phyloP scores from a whole-genome alignment of 2,888 invertebrate species.

The Luperina nickerlii region DNA sequence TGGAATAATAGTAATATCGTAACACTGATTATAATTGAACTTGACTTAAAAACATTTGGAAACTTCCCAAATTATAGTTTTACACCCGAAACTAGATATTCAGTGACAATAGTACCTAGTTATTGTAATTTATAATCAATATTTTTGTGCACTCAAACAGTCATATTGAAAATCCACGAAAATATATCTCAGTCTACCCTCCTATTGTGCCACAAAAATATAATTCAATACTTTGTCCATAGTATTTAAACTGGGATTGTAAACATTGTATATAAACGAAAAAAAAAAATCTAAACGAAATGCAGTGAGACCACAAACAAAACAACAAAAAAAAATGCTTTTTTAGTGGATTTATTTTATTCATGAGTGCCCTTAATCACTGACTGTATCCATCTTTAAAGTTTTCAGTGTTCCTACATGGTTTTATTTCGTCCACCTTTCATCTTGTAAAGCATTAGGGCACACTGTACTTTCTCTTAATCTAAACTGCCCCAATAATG shows the following conservation, averaged over 20 bases:
- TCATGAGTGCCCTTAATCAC: constrained; percentile 12
- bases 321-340: background rate
- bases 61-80: background rate
- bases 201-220: constrained; percentile 17
- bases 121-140: background rate
- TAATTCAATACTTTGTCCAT: constrained; percentile 48
- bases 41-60: background rate
- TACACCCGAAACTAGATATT: background rate
- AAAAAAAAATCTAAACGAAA: constrained; percentile 12
- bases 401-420: background rate
- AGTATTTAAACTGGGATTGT: constrained; percentile 52
- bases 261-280: constrained; percentile 51
- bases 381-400: background rate
- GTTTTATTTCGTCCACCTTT: constrained; percentile 1
- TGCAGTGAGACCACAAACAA: constrained; percentile 65
- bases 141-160: background rate
- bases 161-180: background rate
- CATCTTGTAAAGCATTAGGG: background rate
- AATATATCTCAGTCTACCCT: constrained; percentile 53
- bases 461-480: background rate
- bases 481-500: background rate
- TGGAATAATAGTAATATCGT: background rate
- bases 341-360: constrained; percentile 11
- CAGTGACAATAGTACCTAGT: no score
- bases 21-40: background rate